Conservation (phyloP, 2,797 vertebrate species). For the Enteromius trimaculatus region DNA sequence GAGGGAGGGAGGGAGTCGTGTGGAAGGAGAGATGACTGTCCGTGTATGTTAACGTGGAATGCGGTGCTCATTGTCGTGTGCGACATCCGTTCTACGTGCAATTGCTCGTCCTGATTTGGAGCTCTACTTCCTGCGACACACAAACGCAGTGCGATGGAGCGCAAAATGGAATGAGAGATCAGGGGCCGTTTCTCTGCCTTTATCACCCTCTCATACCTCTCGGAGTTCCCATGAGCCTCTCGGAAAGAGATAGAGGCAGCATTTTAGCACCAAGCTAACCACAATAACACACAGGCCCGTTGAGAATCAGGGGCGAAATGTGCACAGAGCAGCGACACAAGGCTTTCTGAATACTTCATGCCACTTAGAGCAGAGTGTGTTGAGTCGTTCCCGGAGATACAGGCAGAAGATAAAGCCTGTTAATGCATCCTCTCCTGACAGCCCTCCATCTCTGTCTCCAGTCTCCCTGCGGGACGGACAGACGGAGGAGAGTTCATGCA, state of each 20-base stretch:
- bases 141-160: conserved; percentile 42
- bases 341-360: conserved; percentile 80
- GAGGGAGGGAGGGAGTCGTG: neutral
- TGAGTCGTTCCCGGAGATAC: conserved; percentile 59
- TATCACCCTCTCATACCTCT: conserved; percentile 49
- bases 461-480: conserved; percentile 66
- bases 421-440: conserved; percentile 54
- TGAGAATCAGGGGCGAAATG: conserved; percentile 29
- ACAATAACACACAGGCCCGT: conserved; percentile 8
- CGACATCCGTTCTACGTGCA: conserved; percentile 48
- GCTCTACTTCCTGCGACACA: conserved; percentile 34
- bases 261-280: conserved; percentile 39
- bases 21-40: conserved; percentile 13
- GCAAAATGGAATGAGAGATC: conserved; percentile 34
- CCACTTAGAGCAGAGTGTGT: conserved; percentile 76
- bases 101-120: conserved; percentile 45
- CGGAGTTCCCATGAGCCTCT: conserved; percentile 22
- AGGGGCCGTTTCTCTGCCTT: conserved; percentile 32
- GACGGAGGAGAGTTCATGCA: conserved; percentile 52
- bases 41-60: conserved; percentile 16
- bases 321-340: conserved; percentile 25
- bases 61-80: neutral
- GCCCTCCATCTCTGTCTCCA: conserved; percentile 50
- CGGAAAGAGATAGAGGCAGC: conserved; percentile 7
- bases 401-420: conserved; percentile 56